A percentile compares a stretch with the other conserved stretches of the same genome.
Evolutionary conservation across 2,888 invertebrate species (phyloP).

Genomic region (Ennomos quercinarius): DNA sequence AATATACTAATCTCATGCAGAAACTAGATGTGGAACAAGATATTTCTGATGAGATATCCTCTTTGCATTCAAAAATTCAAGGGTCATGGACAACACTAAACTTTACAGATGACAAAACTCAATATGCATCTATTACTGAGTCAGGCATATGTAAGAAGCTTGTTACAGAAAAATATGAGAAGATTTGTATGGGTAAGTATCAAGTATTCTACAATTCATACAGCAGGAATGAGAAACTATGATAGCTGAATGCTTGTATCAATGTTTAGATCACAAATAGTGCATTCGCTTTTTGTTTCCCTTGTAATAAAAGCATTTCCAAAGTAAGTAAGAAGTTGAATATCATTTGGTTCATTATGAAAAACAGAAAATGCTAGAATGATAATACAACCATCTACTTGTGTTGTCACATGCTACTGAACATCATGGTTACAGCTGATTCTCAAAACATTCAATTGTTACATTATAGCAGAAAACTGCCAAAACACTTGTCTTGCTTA

Average conservation of each 20-base stretch:
- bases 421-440: too few species aligned
- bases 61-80: conserved; percentile 79
- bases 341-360: too few species aligned
- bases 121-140: conserved; percentile 85
- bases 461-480: too few species aligned
- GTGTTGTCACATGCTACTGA: too few species aligned
- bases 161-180: conserved; percentile 93
- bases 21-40: conserved; percentile 82
- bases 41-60: conserved; percentile 78
- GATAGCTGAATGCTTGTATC: not conserved
- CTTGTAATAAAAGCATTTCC: too few species aligned
- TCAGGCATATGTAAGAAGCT: conserved; percentile 94
- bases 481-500: too few species aligned
- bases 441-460: too few species aligned
- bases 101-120: conserved; percentile 66
- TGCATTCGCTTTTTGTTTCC: too few species aligned
- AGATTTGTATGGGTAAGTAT: conserved; percentile 87
- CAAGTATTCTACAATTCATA: not conserved
- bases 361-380: too few species aligned
- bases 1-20: conserved; percentile 90
- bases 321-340: too few species aligned
- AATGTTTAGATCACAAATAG: conserved; percentile 8
- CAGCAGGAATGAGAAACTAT: too few species aligned
- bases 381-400: too few species aligned
- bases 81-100: conserved; percentile 61